Conservation (phyloP, 2,797 vertebrate species). For the Podarcis siculus region DNA sequence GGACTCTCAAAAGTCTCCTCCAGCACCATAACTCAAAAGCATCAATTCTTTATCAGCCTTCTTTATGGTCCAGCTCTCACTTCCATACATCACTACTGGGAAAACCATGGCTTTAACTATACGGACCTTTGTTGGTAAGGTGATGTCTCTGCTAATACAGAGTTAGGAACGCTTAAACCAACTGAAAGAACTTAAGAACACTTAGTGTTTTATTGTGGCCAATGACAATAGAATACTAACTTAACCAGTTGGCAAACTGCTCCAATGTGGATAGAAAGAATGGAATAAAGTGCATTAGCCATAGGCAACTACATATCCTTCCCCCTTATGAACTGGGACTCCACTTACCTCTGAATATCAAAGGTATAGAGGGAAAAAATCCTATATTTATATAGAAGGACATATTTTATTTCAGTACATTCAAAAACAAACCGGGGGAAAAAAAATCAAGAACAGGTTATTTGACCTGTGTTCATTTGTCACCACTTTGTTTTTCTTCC, state of each 20-base stretch:
- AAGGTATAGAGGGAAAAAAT: background rate
- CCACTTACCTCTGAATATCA: slow-evolving; percentile 30
- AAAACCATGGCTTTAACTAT: no score
- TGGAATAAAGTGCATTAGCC: background rate
- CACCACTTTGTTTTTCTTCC: slow-evolving; percentile 47
- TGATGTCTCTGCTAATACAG: no score
- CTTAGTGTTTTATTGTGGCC: background rate
- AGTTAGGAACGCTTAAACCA: background rate
- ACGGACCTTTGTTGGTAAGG: no score
- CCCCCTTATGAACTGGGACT: background rate
- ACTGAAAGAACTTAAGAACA: background rate
- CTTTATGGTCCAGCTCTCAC: no score
- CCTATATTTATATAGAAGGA: slow-evolving; percentile 70
- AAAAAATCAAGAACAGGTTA: slow-evolving; percentile 60
- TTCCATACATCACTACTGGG: no score
- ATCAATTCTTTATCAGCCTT: no score
- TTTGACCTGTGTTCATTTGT: slow-evolving; percentile 66
- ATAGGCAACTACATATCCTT: background rate
- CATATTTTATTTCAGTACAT: slow-evolving; percentile 74
- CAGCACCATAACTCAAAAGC: no score
- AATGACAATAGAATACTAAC: background rate
- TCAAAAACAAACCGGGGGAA: slow-evolving; percentile 60
- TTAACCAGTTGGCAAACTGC: background rate
- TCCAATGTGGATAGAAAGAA: background rate
- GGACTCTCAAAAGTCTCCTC: no score